phyloP scores from a whole-genome alignment of 2,797 vertebrate species.

The Pipistrellus pipistrellus region DNA sequence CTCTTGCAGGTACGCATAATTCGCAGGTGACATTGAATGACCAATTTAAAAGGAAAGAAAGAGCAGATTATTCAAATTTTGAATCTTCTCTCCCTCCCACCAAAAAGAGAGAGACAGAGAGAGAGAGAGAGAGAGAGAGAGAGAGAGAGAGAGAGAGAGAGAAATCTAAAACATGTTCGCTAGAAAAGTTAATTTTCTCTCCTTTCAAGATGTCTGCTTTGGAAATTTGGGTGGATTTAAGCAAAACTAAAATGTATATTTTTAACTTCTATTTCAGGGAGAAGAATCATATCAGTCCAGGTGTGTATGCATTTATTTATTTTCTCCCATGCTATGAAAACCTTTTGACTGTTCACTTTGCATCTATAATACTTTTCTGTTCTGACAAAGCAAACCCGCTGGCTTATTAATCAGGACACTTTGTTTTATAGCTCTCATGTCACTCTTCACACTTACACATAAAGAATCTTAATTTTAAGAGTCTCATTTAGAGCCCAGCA shows the following conservation, averaged over 20 bases:
- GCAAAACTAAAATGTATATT: slow-evolving; percentile 4
- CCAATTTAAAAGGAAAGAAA: slow-evolving; percentile 8
- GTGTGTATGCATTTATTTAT: slow-evolving; percentile 72
- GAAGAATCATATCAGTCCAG: slow-evolving; percentile 73
- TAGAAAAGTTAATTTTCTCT: background rate
- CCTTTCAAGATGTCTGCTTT: slow-evolving; percentile 43
- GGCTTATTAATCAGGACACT: background rate
- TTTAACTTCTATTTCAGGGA: slow-evolving; percentile 80
- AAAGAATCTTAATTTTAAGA: slow-evolving; percentile 64
- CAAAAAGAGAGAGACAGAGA: background rate
- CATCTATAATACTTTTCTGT: background rate
- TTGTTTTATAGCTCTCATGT: background rate
- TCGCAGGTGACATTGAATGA: background rate
- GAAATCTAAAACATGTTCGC: slow-evolving; percentile 21
- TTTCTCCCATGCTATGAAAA: background rate
- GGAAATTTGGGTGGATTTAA: background rate
- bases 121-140: no score
- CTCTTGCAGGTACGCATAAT: background rate
- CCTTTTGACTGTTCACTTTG: background rate
- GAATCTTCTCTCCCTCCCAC: background rate
- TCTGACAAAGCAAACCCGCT: background rate
- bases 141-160: background rate
- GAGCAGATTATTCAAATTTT: background rate
- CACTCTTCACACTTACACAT: background rate
- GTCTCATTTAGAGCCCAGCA: background rate